Conservation (phyloP, 2,888 invertebrate species). For the Cetonia aurata region DNA sequence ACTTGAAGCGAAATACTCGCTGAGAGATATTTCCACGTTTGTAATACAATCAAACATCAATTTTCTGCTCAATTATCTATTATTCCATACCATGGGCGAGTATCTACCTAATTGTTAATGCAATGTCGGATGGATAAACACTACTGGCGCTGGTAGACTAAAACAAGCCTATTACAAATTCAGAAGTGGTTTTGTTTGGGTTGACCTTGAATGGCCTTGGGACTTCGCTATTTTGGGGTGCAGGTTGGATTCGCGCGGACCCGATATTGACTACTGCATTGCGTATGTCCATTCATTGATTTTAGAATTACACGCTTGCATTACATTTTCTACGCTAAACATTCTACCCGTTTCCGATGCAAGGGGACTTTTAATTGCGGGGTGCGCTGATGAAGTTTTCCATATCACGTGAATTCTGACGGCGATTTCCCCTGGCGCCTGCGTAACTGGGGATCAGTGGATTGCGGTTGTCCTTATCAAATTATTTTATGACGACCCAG, state of each 20-base stretch:
- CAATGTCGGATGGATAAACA: constrained; percentile 25
- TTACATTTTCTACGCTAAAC: constrained; percentile 24
- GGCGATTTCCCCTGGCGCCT: not conserved
- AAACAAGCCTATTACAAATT: constrained; percentile 39
- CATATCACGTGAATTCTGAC: not conserved
- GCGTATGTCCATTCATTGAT: constrained; percentile 56
- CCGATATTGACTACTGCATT: constrained; percentile 56
- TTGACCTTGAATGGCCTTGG: constrained; percentile 53
- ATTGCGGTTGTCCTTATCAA: constrained; percentile 15
- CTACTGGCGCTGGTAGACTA: constrained; percentile 6
- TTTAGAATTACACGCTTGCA: constrained; percentile 49
- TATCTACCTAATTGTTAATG: constrained; percentile 20
- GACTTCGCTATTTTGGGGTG: constrained; percentile 47
- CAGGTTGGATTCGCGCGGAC: constrained; percentile 44
- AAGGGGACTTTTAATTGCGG: constrained; percentile 36
- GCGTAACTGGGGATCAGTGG: not conserved
- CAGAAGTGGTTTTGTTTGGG: constrained; percentile 44
- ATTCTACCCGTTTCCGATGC: constrained; percentile 23
- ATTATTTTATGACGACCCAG: not conserved
- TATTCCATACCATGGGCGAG: constrained; percentile 2
- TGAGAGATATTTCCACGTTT: not conserved
- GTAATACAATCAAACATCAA: not conserved
- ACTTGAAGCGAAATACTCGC: not conserved
- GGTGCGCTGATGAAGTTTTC: constrained; percentile 24
- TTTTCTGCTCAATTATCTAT: constrained; percentile 11